Percentiles rank a stretch among this genome's conserved stretches.
These are phyloP conservation scores for Geodia barretti DNA, from an alignment of 37 sponge, comb jelly and placozoan species.

Conservation along the genomic window DNA sequence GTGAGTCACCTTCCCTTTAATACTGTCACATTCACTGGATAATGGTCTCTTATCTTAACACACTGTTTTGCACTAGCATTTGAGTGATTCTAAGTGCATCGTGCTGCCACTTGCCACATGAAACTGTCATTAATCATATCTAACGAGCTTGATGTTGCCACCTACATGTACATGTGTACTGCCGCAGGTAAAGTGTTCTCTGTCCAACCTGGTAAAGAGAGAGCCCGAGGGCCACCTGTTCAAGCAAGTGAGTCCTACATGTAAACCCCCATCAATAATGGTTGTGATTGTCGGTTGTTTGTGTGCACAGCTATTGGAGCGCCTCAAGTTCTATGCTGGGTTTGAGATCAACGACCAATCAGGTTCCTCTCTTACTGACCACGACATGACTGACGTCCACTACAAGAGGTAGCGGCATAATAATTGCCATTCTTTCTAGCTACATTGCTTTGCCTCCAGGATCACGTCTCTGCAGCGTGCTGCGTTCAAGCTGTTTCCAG, in stretches of 20 bases:
- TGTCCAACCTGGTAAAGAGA: constrained; percentile 54
- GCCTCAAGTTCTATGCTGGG: constrained; percentile 90
- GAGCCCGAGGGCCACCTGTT: constrained; percentile 88
- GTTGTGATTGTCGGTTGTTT: too few relatives aligned
- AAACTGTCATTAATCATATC: too few relatives aligned
- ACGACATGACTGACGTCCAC: constrained; percentile 81
- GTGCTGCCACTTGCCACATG: neutral
- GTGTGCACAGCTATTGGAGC: constrained; percentile 70
- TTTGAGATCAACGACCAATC: constrained; percentile 95
- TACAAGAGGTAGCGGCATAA: constrained; percentile 74
- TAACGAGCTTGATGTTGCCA: too few relatives aligned
- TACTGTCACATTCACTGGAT: neutral
- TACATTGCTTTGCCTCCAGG: neutral
- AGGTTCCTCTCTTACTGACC: constrained; percentile 81
- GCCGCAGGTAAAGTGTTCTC: constrained; percentile 59
- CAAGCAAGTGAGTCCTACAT: constrained; percentile 45
- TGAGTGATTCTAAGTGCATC: neutral
- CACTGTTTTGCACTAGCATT: neutral
- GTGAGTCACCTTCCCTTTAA: constrained; percentile 32
- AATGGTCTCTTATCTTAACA: neutral
- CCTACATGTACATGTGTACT: neutral
- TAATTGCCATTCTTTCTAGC: neutral
- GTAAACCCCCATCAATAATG: neutral
- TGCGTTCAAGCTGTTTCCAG: constrained; percentile 84
- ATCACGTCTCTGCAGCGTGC: constrained; percentile 55